Evolutionary conservation across 2,113 vertebrate genomes (phyloP), one percentile per base, ranked within the genome.

Genomic region (Setophaga kirtlandii): DNA sequence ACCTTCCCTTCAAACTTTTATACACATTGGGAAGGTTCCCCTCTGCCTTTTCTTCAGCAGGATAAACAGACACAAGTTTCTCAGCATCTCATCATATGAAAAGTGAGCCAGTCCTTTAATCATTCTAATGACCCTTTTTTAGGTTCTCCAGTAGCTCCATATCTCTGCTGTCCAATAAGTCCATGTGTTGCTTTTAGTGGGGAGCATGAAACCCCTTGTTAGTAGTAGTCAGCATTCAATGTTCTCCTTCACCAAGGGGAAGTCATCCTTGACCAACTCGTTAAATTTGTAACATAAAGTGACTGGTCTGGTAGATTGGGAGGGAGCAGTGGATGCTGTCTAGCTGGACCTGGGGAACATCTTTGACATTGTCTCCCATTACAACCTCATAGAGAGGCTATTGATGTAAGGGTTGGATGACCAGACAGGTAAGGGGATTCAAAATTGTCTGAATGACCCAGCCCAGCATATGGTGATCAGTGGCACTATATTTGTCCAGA

Each of bases 151-250:
- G 22, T 37, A 53, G 39, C 21, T 73, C 27, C 21, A 17, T 37
- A 44, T 63, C 10, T 64, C 47, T 80, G 8, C 33, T 68, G 14
- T 41, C 28, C 12, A 52, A 5, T n/a, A 23, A 25, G 13, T 52
- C 22, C 24, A 6, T 31, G 9, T 28, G 21, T 25, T 33, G 18
- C 11, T 75, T 89, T 30, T 55, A 49, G 20, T 6, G 19, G 27
- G 31, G 11, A 2, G 1, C 8, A 28, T 52, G 2, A 3, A 44
- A 42, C 6, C 2, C 7, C 5, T 60, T 63, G 10, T n/a, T n/a
- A 67, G 79, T 10, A 37, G 5, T 19, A 73, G 35, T 20, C 59
- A 62, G 13, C 5, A 15, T 39, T 37, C n/a, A 37, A 39, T 4
- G 10, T 31, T 59, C 15, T 15, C 5, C 11, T 65, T 78, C 58